phyloP scores from a whole-genome alignment of 1,140 invertebrate genomes.

The Ephestia elutella region DNA sequence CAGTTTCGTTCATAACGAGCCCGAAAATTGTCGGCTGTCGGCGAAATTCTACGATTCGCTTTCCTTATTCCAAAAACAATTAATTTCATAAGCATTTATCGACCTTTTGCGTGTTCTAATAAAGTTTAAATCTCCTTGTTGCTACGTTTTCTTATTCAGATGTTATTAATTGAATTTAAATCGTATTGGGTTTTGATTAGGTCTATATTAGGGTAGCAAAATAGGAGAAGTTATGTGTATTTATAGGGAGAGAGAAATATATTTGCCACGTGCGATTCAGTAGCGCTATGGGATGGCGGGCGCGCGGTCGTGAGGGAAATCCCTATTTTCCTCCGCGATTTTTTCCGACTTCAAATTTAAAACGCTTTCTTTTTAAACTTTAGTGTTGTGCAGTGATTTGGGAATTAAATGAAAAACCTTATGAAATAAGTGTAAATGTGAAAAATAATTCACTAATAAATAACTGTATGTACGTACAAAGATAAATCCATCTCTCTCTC shows the following conservation, averaged over 20 bases:
- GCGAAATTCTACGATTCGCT: not conserved
- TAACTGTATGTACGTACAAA: too few relatives aligned
- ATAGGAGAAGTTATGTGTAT: conserved; percentile 11
- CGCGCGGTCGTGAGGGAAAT: conserved; percentile 18
- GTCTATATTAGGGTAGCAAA: not conserved
- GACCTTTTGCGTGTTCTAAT: not conserved
- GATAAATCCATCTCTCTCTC: too few relatives aligned
- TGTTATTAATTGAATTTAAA: not conserved
- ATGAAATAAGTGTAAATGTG: too few relatives aligned
- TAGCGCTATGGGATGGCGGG: conserved; percentile 43
- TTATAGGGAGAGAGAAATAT: conserved; percentile 21
- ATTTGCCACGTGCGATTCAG: conserved; percentile 60
- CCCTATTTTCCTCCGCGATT: not conserved
- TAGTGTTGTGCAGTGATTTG: not conserved
- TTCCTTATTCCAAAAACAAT: not conserved
- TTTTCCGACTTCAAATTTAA: conserved; percentile 9
- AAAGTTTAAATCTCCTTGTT: not conserved
- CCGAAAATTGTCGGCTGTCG: not conserved
- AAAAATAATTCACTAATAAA: not conserved
- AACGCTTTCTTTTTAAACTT: conserved; percentile 7
- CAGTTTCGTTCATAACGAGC: not conserved
- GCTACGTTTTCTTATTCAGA: not conserved
- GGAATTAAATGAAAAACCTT: too few relatives aligned
- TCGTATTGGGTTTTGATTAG: not conserved
- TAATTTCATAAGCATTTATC: not conserved